Evolutionary conservation across 2,113 vertebrate genomes (phyloP).

Genomic region (Megalops atlanticus): DNA sequence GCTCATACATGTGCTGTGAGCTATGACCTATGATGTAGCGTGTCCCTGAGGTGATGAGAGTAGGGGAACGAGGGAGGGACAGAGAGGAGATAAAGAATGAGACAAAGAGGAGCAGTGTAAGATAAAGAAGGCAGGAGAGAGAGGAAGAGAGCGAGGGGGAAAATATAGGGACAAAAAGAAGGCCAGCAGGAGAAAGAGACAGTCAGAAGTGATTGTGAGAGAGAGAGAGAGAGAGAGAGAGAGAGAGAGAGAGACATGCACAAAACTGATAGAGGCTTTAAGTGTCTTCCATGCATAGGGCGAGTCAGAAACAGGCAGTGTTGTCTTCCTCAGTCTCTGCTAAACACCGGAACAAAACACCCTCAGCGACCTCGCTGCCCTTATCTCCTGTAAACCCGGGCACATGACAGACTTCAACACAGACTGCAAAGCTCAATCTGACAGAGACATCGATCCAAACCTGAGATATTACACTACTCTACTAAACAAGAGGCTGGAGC

Average conservation of each 20-base stretch:
- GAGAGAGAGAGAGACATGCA: not conserved
- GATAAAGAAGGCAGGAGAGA: too few species aligned
- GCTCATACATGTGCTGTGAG: not conserved
- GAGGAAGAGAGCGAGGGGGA: too few species aligned
- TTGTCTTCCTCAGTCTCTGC: not conserved
- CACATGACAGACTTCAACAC: not conserved
- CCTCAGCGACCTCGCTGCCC: not conserved
- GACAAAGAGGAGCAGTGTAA: too few species aligned
- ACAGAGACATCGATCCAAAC: not conserved
- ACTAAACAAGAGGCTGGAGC: too few species aligned
- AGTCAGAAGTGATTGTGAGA: not conserved
- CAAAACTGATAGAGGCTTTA: not conserved
- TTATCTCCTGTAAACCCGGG: too few species aligned
- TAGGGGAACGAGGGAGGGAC: too few species aligned
- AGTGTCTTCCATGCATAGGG: not conserved
- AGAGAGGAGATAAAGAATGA: not conserved
- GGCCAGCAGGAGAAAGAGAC: not conserved
- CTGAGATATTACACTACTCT: not conserved
- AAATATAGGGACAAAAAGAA: conserved; percentile 12
- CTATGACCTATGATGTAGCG: not conserved
- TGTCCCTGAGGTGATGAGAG: too few species aligned
- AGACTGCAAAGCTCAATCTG: not conserved
- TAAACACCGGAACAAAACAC: not conserved
- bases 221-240: not conserved
- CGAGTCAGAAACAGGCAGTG: conserved; percentile 18